Base-by-base conservation (phyloP, 2,797 vertebrate species). In the Ataeniobius toweri region DNA sequence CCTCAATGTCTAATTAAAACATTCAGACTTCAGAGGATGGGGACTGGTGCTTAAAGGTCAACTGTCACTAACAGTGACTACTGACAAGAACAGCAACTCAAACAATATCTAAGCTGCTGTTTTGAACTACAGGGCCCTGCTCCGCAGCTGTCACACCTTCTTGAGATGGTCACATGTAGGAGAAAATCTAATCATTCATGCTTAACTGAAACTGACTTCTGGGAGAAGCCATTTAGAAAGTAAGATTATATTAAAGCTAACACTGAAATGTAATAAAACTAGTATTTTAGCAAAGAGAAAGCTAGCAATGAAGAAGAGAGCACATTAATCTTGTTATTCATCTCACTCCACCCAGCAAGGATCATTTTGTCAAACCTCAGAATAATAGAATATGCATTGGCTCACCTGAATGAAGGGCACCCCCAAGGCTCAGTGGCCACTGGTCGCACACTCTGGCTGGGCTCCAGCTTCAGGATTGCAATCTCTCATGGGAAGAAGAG, bases 1-100 rank as follows among this genome's bases (percentile, higher is more conserved):
- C 71, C 86, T 92, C 89, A 87, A 77, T 77, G 90, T 89, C 73
- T 80, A 86, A 90, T 89, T 89, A 68, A 90, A 73, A 87, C 83
- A 78, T 71, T 24, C 41, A 68, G 73, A 80, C 85, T 79, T 53
- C 65, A 86, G 79, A 84, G 72, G 72, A 80, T 68, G 75, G 24
- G 56, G 80, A 85, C 14, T 22, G 70, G 56, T 65, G 79, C 63
- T 58, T 67, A 89, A 88, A 90, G 83, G 83, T 92, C 76, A 87
- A n/a, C 59, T 68, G 75, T 61, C 31, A 75, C 77, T 67, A 75
- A 79, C 74, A 61, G 44, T 8, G 51, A 68, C 71, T 20, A 81
- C 6, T 46, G 36, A 80, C 53, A 71, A 50, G 26, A 76, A 72
- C 36, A 78, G 71, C 51, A 81, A 78, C 68, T 80, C 39, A 79